Percentiles rank a stretch among this genome's conserved stretches.
Conservation (phyloP, 30 jellyfish, hydroid and myxozoan species). For the Catostylus mosaicus region DNA sequence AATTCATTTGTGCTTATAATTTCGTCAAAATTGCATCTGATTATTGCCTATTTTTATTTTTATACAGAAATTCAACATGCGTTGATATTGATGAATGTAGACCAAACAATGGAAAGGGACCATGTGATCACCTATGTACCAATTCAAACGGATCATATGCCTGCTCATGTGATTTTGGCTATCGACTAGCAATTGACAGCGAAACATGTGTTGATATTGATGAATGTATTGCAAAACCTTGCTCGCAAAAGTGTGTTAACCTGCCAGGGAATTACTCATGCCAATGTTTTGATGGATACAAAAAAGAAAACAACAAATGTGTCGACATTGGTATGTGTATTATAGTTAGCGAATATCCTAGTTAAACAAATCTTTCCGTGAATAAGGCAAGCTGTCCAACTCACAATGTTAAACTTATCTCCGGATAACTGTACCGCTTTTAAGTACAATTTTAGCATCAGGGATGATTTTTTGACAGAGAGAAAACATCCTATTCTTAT, state of each 20-base stretch:
- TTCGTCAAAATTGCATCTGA: background rate
- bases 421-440: no score
- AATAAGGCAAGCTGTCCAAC: no score
- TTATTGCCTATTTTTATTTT: background rate
- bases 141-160: conserved; percentile 30
- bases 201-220: conserved; percentile 32
- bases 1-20: background rate
- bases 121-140: conserved; percentile 52
- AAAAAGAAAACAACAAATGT: conserved; percentile 15
- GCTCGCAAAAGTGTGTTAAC: conserved; percentile 34
- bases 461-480: no score
- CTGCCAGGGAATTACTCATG: conserved; percentile 44
- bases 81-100: conserved; percentile 50
- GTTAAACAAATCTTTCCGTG: no score
- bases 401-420: no score
- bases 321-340: conserved; percentile 37
- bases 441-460: no score
- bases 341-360: no score
- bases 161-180: conserved; percentile 45
- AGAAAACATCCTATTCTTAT: no score
- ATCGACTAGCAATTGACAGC: background rate
- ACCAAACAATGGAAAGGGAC: conserved; percentile 51
- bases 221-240: conserved; percentile 24
- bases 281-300: conserved; percentile 32
- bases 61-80: conserved; percentile 46